Evolutionary conservation across 2,888 invertebrate species (phyloP).

Genomic region (Mythimna vitellina): DNA sequence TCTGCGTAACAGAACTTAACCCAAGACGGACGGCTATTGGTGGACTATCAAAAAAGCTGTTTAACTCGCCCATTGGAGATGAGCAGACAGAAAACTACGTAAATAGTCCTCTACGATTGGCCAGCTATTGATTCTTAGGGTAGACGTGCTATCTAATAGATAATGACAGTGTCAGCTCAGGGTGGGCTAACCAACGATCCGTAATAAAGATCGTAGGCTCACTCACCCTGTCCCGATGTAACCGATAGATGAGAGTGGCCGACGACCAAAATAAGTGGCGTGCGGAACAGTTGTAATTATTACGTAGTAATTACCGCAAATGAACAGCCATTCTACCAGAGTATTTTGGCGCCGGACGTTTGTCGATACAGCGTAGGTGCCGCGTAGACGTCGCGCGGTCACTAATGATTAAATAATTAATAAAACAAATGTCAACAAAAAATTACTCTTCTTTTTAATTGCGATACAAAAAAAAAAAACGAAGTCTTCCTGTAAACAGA

Average conservation of each 20-base stretch:
- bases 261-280: background rate
- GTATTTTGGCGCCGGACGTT: background rate
- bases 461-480: no score
- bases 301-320: no score
- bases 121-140: background rate
- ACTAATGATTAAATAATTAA: background rate
- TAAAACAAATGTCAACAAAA: background rate
- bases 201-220: no score
- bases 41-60: background rate
- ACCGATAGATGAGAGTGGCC: background rate
- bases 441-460: no score
- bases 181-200: background rate
- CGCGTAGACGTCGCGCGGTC: background rate
- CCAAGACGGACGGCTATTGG: background rate
- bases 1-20: background rate
- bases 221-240: no score
- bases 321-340: no score
- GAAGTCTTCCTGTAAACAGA: background rate
- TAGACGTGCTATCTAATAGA: background rate
- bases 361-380: constrained; percentile 7
- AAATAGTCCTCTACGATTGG: background rate
- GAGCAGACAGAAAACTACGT: background rate
- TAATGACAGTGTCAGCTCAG: background rate
- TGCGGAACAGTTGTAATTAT: no score
- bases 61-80: background rate